These are phyloP conservation scores for Leptogaster cylindrica DNA, from an alignment of 2,888 invertebrate genomes.

Conservation along the genomic window DNA sequence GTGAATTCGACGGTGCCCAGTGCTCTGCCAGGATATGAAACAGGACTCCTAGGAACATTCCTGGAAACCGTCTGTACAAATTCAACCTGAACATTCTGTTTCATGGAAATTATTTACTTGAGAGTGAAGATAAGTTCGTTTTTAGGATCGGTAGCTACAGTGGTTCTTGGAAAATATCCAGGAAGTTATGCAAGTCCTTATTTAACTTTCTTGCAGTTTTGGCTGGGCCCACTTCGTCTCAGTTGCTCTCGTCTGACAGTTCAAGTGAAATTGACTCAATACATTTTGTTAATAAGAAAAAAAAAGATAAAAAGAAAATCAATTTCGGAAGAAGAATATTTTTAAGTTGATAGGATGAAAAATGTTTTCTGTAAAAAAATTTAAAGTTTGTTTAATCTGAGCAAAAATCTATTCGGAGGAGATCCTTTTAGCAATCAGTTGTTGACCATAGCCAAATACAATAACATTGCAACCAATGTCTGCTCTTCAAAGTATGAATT, in stretches of 20 bases:
- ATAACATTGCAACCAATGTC: not conserved
- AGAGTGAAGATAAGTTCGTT: conserved; percentile 4
- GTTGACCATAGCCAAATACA: not conserved
- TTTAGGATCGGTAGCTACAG: not conserved
- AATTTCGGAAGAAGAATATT: too few species aligned
- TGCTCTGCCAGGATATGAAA: not conserved
- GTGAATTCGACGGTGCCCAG: not conserved
- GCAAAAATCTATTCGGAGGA: not conserved
- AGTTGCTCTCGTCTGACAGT: not conserved
- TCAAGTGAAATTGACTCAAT: conserved; percentile 23
- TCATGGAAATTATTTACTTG: conserved; percentile 34
- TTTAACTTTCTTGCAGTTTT: conserved; percentile 29
- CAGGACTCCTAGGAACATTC: not conserved
- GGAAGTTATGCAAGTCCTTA: conserved; percentile 34
- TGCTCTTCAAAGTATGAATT: conserved; percentile 1
- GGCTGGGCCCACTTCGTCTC: not conserved
- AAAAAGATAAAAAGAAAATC: not conserved
- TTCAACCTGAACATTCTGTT: conserved; percentile 15
- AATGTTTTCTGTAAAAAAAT: too few species aligned
- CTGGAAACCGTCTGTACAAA: conserved; percentile 14
- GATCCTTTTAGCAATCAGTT: not conserved
- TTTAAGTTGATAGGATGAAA: too few species aligned
- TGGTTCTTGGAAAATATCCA: conserved; percentile 22
- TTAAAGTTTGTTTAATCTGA: too few species aligned
- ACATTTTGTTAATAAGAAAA: not conserved